Conservation (phyloP, 2,797 vertebrate genomes). For the Sus cebifrons region DNA sequence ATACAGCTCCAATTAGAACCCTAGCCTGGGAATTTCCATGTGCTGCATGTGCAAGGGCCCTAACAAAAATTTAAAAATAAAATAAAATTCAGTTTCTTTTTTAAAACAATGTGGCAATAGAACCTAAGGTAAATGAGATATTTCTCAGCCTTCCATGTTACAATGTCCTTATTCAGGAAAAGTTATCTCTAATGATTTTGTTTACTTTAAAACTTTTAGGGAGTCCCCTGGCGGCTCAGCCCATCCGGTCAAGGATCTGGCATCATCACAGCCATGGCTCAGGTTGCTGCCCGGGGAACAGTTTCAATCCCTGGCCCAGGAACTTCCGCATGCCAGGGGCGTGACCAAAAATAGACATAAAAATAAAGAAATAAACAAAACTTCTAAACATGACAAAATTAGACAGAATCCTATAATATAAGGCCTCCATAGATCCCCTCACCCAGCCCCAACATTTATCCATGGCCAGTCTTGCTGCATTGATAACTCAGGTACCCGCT, state of each 20-base stretch:
- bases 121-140: background rate
- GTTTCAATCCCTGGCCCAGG: too few species aligned
- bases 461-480: background rate
- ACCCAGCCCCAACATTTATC: background rate
- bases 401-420: background rate
- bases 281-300: too few species aligned
- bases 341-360: too few species aligned
- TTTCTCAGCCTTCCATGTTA: background rate
- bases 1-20: too few species aligned
- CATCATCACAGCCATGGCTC: too few species aligned
- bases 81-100: background rate
- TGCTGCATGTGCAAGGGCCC: too few species aligned
- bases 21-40: too few species aligned
- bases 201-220: background rate
- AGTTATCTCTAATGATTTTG: background rate
- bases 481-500: background rate
- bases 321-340: too few species aligned
- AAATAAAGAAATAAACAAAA: background rate
- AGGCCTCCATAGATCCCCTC: background rate
- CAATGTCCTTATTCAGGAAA: background rate
- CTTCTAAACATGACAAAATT: background rate
- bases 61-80: background rate
- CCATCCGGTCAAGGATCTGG: too few species aligned
- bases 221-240: too few species aligned
- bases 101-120: background rate